Percentiles rank a stretch among this genome's conserved stretches.
phyloP scores from a whole-genome alignment of 2,113 vertebrate genomes.

The Poicephalus meyeri region DNA sequence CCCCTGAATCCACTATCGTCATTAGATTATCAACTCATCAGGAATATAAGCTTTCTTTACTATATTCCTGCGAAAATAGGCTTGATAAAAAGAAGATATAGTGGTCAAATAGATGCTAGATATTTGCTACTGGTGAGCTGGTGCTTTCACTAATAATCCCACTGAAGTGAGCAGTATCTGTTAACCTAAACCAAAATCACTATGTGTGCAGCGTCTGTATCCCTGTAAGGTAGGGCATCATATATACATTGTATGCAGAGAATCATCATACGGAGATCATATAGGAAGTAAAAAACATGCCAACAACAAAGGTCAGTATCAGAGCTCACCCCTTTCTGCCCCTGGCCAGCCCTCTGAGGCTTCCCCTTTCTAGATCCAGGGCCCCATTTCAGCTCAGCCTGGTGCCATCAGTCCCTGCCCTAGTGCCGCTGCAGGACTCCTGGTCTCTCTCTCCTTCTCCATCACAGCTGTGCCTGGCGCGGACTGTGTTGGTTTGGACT shows the following conservation, averaged over 20 bases:
- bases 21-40: background rate
- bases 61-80: background rate
- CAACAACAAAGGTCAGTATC: background rate
- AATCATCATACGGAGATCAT: background rate
- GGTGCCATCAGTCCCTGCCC: fast-evolving
- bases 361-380: fast-evolving
- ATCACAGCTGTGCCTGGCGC: background rate
- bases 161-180: background rate
- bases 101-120: background rate
- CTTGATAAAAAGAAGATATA: background rate
- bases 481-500: background rate
- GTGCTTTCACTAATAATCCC: background rate
- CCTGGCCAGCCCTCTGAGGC: fast-evolving
- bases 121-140: background rate
- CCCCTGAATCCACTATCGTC: background rate
- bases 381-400: fast-evolving
- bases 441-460: background rate
- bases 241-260: fast-evolving
- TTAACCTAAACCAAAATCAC: background rate
- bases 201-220: background rate
- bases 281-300: background rate
- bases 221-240: background rate
- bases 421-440: background rate
- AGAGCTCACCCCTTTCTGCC: background rate
- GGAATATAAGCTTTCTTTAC: background rate